Percentiles rank a stretch among this genome's conserved stretches.
phyloP scores from a whole-genome alignment of 2,113 vertebrate genomes.

The Erythrocebus patas region DNA sequence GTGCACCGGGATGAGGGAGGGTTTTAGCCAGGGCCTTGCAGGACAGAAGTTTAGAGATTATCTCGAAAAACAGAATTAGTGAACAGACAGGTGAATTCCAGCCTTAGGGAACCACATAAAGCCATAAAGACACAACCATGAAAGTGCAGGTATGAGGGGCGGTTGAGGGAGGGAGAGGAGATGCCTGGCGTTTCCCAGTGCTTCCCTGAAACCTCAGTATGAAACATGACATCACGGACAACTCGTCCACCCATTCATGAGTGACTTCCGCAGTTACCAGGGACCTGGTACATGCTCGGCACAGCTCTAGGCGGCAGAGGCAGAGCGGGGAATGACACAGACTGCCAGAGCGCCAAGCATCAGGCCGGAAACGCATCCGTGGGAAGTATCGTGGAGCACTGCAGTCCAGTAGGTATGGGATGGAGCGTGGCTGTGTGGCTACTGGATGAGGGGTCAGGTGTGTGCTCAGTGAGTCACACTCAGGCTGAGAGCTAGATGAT shows the following conservation, averaged over 20 bases:
- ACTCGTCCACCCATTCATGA: background rate
- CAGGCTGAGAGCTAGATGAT: rapidly evolving
- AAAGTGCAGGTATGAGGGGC: background rate
- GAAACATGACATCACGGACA: background rate
- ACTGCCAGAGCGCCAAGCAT: background rate
- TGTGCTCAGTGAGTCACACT: background rate
- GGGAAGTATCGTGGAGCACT: background rate
- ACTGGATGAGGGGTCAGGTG: no score
- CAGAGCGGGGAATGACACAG: background rate
- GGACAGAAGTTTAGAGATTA: background rate
- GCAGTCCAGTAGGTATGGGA: background rate
- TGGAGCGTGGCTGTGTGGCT: rapidly evolving
- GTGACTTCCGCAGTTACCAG: background rate
- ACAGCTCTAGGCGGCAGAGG: no score
- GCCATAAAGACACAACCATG: background rate
- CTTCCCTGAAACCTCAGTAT: background rate
- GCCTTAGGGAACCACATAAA: background rate
- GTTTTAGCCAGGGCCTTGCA: background rate
- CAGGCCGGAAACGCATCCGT: background rate
- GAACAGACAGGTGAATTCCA: no score
- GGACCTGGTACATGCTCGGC: background rate
- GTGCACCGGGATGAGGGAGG: background rate
- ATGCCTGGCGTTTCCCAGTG: no score
- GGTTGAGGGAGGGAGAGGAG: background rate
- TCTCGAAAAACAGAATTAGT: background rate